These are phyloP conservation scores for Eristalis pertinax DNA, from an alignment of 2,888 invertebrate genomes.

Conservation along the genomic window DNA sequence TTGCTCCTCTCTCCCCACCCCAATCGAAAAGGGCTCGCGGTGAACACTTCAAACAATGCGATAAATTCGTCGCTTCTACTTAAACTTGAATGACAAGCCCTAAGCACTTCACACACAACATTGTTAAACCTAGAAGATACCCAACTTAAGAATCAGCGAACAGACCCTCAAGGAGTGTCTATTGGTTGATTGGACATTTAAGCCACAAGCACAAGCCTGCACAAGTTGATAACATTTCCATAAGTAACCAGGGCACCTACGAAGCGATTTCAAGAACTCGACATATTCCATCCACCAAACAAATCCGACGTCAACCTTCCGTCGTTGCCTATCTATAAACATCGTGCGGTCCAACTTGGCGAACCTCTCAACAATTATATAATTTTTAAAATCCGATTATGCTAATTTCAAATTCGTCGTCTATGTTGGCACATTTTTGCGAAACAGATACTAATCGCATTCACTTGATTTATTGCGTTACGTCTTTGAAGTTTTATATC, in stretches of 20 bases:
- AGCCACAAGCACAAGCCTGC: not conserved
- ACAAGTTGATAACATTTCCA: not conserved
- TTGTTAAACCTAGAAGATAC: no score
- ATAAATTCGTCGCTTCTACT: no score
- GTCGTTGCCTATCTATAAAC: no score
- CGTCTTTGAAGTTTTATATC: slow-evolving; percentile 13
- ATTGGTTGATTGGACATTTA: not conserved
- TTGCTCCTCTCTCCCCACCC: no score
- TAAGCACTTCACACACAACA: no score
- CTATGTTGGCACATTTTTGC: slow-evolving; percentile 9
- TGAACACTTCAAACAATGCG: no score
- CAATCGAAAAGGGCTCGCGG: no score
- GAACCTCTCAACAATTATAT: slow-evolving; percentile 12
- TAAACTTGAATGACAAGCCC: no score
- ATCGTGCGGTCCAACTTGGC: not conserved
- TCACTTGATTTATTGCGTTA: slow-evolving; percentile 52
- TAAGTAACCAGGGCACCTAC: not conserved
- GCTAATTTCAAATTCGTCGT: slow-evolving; percentile 13
- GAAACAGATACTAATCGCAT: slow-evolving; percentile 20
- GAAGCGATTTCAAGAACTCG: not conserved
- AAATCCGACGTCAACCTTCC: no score
- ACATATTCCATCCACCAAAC: no score
- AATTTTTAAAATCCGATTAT: slow-evolving; percentile 41
- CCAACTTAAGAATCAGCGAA: not conserved
- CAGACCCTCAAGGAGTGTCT: not conserved